Evolutionary conservation across 2,888 invertebrate genomes (phyloP), one percentile per base, ranked within the genome.

Genomic region (Calliphora vomitoria): DNA sequence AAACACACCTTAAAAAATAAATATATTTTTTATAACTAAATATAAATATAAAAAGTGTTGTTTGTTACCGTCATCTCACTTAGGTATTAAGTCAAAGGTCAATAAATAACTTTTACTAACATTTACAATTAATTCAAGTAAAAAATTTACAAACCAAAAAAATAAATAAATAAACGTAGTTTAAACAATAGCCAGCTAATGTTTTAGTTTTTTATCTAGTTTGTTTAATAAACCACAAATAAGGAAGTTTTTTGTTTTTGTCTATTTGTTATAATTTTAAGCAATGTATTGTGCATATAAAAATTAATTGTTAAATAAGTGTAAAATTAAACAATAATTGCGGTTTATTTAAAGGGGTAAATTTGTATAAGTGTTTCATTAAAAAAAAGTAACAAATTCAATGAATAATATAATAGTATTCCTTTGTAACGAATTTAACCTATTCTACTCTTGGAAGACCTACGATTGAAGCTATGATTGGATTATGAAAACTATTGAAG

Each of bases 101-200:
- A 79, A 41, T 79, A 68, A 74, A 84, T 79, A 79, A 74, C 79
- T 84, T 79, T 80, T 79, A 84, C 79, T 74, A 79, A 79, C 44
- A 53, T 74, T 84, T 69, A 74, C 79, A 68, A 79, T 84, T 74
- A 84, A 79, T 60, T 8, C 62, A 10, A 69, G 18, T n/a, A 13
- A 38, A 38, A 82, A 58, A 69, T 47, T 62, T 62, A 38, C 4
- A 44, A 47, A 66, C 41, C 25, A 25, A 25, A 25, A 25, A 25
- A 25, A 25, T 25, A 25, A 25, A 25, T 1, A 25, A 25, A 25
- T 25, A 25, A 2, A 47, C 20, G 2, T 47, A 20, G 6, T 13
- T 64, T 44, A 20, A 20, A 55, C 18, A 55, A 55, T 55, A 10
- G 20, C 55, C 20, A 20, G 10, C 18, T 20, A 25, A 25, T 25